Conservation (phyloP, 1,140 invertebrate genomes). For the Leptinotarsa texana region DNA sequence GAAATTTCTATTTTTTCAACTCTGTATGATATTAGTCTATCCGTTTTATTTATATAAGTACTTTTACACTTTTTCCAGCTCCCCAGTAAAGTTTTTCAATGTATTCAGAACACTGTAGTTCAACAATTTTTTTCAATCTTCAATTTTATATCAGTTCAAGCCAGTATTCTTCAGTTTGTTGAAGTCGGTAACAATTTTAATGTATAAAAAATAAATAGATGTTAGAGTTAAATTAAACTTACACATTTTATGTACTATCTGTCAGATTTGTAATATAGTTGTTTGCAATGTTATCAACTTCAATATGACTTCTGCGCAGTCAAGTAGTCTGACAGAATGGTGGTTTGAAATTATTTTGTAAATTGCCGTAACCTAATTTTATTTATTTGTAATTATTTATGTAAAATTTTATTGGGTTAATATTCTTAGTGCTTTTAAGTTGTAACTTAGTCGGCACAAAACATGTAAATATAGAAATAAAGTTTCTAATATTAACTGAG, state of each 20-base stretch:
- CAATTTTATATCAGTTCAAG: neutral
- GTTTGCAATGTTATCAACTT: neutral
- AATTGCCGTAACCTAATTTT: conserved; percentile 23
- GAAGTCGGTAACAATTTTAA: neutral
- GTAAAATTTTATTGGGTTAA: conserved; percentile 46
- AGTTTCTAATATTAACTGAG: conserved; percentile 33
- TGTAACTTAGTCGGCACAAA: conserved; percentile 48
- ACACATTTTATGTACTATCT: conserved; percentile 4
- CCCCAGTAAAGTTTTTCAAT: conserved; percentile 2
- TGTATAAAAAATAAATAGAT: conserved; percentile 6
- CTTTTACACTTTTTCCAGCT: neutral
- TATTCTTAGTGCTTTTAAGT: conserved; percentile 46
- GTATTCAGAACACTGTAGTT: conserved; percentile 5
- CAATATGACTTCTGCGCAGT: neutral
- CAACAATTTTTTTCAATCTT: neutral
- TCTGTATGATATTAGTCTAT: conserved; percentile 16
- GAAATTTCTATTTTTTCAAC: conserved; percentile 5
- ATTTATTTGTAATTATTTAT: conserved; percentile 41
- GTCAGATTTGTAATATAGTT: conserved; percentile 10
- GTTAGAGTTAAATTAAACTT: neutral
- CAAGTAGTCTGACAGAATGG: neutral
- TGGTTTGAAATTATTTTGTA: conserved; percentile 15
- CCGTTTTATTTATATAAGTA: conserved; percentile 7
- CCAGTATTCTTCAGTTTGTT: neutral
- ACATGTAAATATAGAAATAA: conserved; percentile 50